These are phyloP conservation scores for Pseudachorutes palmiensis DNA, from an alignment of 1,140 invertebrate genomes.

Conservation along the genomic window DNA sequence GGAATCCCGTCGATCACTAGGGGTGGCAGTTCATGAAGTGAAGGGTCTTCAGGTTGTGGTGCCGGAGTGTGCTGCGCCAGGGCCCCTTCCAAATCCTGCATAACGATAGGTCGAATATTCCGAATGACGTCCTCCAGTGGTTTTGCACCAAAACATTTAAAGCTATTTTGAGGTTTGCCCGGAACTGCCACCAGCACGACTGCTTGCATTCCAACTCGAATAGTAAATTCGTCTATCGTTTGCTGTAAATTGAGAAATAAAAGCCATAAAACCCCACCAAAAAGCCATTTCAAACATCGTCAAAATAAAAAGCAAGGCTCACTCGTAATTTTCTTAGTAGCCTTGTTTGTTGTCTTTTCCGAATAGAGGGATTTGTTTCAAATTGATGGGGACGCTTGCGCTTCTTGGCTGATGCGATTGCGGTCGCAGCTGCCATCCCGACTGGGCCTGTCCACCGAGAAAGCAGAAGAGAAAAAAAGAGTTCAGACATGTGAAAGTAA, in stretches of 20 bases:
- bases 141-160: conserved; percentile 94
- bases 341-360: conserved; percentile 92
- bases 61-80: conserved; percentile 89
- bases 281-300: conserved; percentile 13
- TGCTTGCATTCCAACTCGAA: conserved; percentile 93
- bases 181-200: conserved; percentile 91
- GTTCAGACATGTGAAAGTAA: conserved; percentile 3
- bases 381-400: conserved; percentile 91
- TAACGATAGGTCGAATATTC: conserved; percentile 78
- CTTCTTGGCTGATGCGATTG: conserved; percentile 92
- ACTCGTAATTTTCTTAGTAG: conserved; percentile 78
- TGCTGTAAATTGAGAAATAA: conserved; percentile 51
- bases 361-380: conserved; percentile 93
- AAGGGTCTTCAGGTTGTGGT: conserved; percentile 80
- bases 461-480: conserved; percentile 18
- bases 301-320: conserved; percentile 39
- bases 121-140: conserved; percentile 90
- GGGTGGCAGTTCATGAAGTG: conserved; percentile 81
- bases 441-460: conserved; percentile 64
- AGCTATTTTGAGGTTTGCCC: conserved; percentile 90
- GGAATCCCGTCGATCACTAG: conserved; percentile 92
- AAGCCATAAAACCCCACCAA: conserved; percentile 17
- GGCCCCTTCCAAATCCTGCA: conserved; percentile 88
- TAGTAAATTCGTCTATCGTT: conserved; percentile 96
- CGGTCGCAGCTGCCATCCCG: conserved; percentile 91